Conservation (phyloP, 2,888 invertebrate species). For the Limenitis camilla region DNA sequence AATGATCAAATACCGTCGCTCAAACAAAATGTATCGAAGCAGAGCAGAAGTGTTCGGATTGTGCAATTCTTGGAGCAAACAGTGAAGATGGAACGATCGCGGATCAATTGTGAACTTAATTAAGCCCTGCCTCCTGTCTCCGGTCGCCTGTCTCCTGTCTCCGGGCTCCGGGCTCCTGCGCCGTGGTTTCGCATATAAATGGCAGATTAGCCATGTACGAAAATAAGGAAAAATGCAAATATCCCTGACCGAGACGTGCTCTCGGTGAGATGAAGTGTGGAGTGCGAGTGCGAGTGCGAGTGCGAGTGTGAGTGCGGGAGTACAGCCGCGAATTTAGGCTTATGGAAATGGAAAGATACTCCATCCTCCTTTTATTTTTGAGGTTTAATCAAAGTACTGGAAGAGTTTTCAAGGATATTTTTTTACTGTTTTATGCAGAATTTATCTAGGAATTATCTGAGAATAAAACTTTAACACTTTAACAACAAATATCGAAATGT, state of each 20-base stretch:
- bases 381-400: no score
- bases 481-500: no score
- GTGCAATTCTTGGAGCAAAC: neutral
- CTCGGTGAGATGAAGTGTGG: neutral
- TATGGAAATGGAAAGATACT: no score
- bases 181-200: slow-evolving; percentile 14
- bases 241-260: neutral
- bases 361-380: no score
- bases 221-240: slow-evolving; percentile 15
- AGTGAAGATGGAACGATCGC: slow-evolving; percentile 4
- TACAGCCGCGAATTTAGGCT: no score
- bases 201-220: slow-evolving; percentile 11
- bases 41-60: neutral
- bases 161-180: slow-evolving; percentile 2
- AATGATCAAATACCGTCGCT: neutral
- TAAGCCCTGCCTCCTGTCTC: slow-evolving; percentile 6
- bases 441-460: no score
- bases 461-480: no score
- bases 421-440: no score
- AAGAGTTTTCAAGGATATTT: no score
- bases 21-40: neutral
- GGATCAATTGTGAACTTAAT: slow-evolving; percentile 13
- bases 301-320: neutral
- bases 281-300: neutral
- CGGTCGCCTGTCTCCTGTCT: slow-evolving; percentile 2